These are phyloP conservation scores for Xanthorhoe designata DNA, from an alignment of 2,888 invertebrate genomes.

Conservation along the genomic window DNA sequence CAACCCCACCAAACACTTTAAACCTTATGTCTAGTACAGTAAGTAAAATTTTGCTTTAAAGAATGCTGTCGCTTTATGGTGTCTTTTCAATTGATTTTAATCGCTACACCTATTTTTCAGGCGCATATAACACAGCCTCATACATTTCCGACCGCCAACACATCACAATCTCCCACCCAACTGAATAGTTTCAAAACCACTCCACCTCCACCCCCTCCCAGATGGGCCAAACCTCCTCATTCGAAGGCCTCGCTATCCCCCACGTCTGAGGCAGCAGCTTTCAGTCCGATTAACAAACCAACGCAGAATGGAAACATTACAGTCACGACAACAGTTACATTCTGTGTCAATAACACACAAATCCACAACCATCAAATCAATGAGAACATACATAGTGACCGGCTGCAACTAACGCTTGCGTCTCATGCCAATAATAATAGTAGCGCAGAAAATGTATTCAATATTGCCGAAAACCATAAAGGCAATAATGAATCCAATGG, in stretches of 20 bases:
- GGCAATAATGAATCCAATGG: constrained; percentile 68
- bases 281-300: constrained; percentile 77
- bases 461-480: constrained; percentile 67
- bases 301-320: constrained; percentile 90
- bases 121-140: constrained; percentile 85
- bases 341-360: constrained; percentile 89
- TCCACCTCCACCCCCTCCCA: constrained; percentile 93
- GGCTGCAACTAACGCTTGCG: constrained; percentile 83
- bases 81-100: constrained; percentile 63
- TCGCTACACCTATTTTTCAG: constrained; percentile 79
- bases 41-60: constrained; percentile 53
- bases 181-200: constrained; percentile 80
- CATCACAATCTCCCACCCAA: constrained; percentile 75
- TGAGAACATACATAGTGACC: constrained; percentile 78
- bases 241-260: constrained; percentile 80
- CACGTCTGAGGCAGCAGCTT: constrained; percentile 72
- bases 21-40: constrained; percentile 88
- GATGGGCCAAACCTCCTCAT: constrained; percentile 92
- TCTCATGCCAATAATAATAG: constrained; percentile 81
- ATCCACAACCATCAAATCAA: constrained; percentile 83
- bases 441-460: constrained; percentile 69
- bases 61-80: constrained; percentile 53
- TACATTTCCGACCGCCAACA: constrained; percentile 75
- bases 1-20: constrained; percentile 93
- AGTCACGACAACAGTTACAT: constrained; percentile 94